A percentile compares a stretch with the other conserved stretches of the same genome.
These are phyloP conservation scores for Synergus itoensis DNA, from an alignment of 2,888 invertebrate species.

Conservation along the genomic window DNA sequence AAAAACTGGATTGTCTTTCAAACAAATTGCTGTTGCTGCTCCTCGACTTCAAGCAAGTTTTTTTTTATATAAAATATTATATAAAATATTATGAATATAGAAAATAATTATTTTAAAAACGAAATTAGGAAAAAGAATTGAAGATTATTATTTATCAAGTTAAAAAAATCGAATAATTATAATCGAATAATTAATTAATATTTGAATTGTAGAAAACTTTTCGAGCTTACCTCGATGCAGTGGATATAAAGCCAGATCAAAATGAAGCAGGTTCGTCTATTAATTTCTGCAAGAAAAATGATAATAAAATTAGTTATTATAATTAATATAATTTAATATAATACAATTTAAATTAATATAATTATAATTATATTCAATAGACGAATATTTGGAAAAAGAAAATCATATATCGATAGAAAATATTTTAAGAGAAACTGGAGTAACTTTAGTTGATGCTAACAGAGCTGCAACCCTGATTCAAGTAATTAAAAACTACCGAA, in stretches of 20 bases:
- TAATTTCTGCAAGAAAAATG: slow-evolving; percentile 30
- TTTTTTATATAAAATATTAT: slow-evolving; percentile 27
- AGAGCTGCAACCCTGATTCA: slow-evolving; percentile 70
- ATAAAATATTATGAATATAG: not conserved
- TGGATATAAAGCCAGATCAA: slow-evolving; percentile 57
- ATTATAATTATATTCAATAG: slow-evolving; percentile 26
- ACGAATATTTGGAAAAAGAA: slow-evolving; percentile 52
- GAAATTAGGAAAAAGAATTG: not conserved
- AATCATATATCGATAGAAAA: slow-evolving; percentile 61
- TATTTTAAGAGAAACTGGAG: slow-evolving; percentile 65
- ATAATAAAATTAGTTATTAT: not conserved
- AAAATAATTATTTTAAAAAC: not conserved
- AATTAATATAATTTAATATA: not conserved
- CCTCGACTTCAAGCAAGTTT: slow-evolving; percentile 65
- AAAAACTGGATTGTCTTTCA: slow-evolving; percentile 64
- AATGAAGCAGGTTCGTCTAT: slow-evolving; percentile 57
- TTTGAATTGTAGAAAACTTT: slow-evolving; percentile 63
- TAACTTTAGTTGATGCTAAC: slow-evolving; percentile 59
- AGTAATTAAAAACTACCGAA: slow-evolving; percentile 52
- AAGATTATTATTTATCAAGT: not conserved
- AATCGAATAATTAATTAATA: not conserved
- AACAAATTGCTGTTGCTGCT: slow-evolving; percentile 68
- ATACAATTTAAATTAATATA: too few species aligned
- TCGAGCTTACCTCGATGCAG: slow-evolving; percentile 64
- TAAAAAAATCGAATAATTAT: not conserved